Evolutionary conservation across 2,888 invertebrate genomes (phyloP).

Genomic region (Andrena hattorfiana): DNA sequence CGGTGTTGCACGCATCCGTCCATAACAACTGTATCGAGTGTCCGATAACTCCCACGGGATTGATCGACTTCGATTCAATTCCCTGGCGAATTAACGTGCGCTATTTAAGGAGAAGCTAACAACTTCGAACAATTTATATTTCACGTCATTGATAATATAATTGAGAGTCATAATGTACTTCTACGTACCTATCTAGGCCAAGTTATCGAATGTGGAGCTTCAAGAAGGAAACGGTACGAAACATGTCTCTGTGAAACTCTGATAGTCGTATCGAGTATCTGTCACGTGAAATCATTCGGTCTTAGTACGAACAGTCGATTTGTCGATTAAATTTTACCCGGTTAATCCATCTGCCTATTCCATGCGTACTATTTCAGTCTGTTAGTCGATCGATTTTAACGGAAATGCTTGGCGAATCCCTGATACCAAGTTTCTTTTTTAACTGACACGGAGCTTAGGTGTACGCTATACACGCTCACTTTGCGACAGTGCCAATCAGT

Average conservation of each 20-base stretch:
- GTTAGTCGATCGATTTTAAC: not conserved
- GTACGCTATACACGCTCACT: no score
- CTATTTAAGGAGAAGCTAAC: not conserved
- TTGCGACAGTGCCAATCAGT: no score
- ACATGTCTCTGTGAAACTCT: not conserved
- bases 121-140: not conserved
- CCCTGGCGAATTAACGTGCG: slow-evolving; percentile 16
- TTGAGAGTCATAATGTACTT: no score
- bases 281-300: not conserved
- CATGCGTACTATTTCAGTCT: not conserved
- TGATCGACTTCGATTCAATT: not conserved
- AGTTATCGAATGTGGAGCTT: not conserved
- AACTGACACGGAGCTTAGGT: not conserved
- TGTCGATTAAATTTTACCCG: not conserved
- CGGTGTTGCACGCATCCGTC: slow-evolving; percentile 25
- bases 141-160: not conserved
- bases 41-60: slow-evolving; percentile 27
- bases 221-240: not conserved
- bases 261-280: not conserved
- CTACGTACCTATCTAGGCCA: no score
- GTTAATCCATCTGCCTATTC: not conserved
- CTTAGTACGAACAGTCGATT: not conserved
- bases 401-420: not conserved
- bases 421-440: not conserved
- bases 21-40: slow-evolving; percentile 20